phyloP scores from a whole-genome alignment of 2,797 vertebrate genomes.

The Girardinus metallicus region DNA sequence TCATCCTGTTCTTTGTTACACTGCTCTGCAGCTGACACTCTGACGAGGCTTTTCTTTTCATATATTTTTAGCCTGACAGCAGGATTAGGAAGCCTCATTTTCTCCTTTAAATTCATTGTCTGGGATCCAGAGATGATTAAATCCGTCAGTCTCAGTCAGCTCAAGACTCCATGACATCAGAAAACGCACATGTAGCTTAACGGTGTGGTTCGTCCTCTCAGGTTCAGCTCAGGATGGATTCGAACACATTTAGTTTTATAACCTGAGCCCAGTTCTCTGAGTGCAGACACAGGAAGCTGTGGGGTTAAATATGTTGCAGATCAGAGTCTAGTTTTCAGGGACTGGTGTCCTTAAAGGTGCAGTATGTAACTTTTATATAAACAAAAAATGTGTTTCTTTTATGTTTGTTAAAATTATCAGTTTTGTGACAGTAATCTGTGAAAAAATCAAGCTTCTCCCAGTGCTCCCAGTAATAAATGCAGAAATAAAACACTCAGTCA shows the following conservation, averaged over 20 bases:
- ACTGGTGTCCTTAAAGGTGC: background rate
- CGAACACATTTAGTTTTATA: background rate
- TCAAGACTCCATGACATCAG: background rate
- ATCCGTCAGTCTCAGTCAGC: background rate
- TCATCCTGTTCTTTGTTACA: slow-evolving; percentile 21
- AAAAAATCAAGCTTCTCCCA: too few relatives aligned
- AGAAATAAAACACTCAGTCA: too few relatives aligned
- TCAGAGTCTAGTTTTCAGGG: background rate
- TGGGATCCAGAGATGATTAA: background rate
- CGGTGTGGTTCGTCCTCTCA: background rate
- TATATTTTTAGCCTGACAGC: slow-evolving; percentile 25
- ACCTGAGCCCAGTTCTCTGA: background rate
- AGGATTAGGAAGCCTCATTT: slow-evolving; percentile 5
- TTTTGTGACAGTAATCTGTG: too few relatives aligned
- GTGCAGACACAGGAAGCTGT: background rate
- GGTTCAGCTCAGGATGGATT: background rate
- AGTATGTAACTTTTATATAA: too few relatives aligned
- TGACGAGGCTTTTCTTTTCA: slow-evolving; percentile 31
- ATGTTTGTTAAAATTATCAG: too few relatives aligned
- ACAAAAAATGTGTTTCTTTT: too few relatives aligned
- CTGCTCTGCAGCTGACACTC: slow-evolving; percentile 36
- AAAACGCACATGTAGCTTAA: background rate
- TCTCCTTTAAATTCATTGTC: slow-evolving; percentile 7
- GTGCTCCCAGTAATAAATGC: too few relatives aligned
- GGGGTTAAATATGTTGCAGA: background rate